Base-by-base conservation (phyloP, 2,113 vertebrate species). In the Archilochus colubris region DNA sequence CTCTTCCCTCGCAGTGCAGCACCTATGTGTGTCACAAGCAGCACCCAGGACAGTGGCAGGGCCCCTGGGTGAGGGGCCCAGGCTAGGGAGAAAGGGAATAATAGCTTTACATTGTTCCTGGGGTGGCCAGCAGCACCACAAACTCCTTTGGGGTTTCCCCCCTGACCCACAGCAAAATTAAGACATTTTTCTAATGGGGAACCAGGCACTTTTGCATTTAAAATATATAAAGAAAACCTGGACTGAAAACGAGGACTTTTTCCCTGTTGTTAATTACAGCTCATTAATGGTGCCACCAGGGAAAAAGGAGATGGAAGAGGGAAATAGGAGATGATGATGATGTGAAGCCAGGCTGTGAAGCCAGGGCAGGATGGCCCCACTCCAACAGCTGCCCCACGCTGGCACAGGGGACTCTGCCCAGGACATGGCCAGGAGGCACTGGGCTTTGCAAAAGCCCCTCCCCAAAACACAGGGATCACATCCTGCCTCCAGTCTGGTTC, bases 401-500 rank as follows among this genome's bases (percentile, higher is more conserved):
- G 2, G 46, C 1, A 0, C 61, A 7, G 24, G 36, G 51, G 24
- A 14, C 21, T 9, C 43, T 38, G 76, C 33, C 40, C 1, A 2
- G 2, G 10, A 10, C 4, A 28, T 2, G 7, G 38, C 27, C 0
- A 0, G 53, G 78, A 6, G 18, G 16, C 3, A 4, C 2, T 1
- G 54, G 73, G 67, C 22, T 54, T 15, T 33, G 50, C 38, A 31
- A 48, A 58, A 30, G 46, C 54, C 55, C 33, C 21, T 58, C 44
- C 6, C 68, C 0, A 0, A 25, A 23, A 27, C 38, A 25, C 21
- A 25, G 40, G 0, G 9, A 61, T 25, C 5, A 3, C 55, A 44
- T 78, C 59, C 66, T 36, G 55, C 51, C 57, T 53, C 59, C 0
- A 1, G 14, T 43, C 89, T 83, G 72, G 43, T 73, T 86, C 24